These are phyloP conservation scores for Cynoglossus semilaevis DNA, from an alignment of 2,113 vertebrate species.

Conservation along the genomic window DNA sequence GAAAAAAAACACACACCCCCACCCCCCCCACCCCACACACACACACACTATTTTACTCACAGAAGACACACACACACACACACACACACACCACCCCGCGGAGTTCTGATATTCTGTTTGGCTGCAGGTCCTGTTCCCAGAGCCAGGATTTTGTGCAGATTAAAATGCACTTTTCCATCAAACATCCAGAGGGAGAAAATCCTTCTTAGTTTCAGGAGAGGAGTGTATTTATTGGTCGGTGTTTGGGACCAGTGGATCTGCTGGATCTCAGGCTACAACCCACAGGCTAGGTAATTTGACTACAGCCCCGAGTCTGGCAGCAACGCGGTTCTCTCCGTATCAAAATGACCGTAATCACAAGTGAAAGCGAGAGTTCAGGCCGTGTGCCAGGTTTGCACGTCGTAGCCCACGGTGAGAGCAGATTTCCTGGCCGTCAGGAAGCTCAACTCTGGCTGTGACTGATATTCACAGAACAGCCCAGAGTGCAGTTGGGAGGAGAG, in stretches of 20 bases:
- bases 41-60: too few species aligned
- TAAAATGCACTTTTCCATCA: conserved; percentile 54
- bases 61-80: conserved; percentile 34
- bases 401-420: conserved; percentile 35
- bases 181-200: conserved; percentile 21
- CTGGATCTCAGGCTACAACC: too few species aligned
- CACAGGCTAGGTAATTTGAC: background rate
- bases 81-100: conserved; percentile 41
- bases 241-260: too few species aligned
- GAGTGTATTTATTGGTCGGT: background rate
- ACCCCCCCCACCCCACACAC: too few species aligned
- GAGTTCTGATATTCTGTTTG: conserved; percentile 62
- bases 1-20: too few species aligned
- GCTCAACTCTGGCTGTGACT: conserved; percentile 39
- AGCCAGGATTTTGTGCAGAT: conserved; percentile 56
- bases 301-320: conserved; percentile 25
- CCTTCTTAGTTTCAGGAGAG: conserved; percentile 6
- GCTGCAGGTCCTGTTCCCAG: conserved; percentile 44
- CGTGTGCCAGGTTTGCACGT: conserved; percentile 23
- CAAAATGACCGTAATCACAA: conserved; percentile 48
- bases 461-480: conserved; percentile 22
- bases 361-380: conserved; percentile 33
- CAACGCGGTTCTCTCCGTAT: conserved; percentile 6
- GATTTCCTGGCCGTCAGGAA: conserved; percentile 44
- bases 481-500: conserved; percentile 29